Percentiles rank a stretch among this genome's conserved stretches.
These are phyloP conservation scores for Pinctada fucata DNA, from an alignment of 2,888 invertebrate genomes.

Conservation along the genomic window DNA sequence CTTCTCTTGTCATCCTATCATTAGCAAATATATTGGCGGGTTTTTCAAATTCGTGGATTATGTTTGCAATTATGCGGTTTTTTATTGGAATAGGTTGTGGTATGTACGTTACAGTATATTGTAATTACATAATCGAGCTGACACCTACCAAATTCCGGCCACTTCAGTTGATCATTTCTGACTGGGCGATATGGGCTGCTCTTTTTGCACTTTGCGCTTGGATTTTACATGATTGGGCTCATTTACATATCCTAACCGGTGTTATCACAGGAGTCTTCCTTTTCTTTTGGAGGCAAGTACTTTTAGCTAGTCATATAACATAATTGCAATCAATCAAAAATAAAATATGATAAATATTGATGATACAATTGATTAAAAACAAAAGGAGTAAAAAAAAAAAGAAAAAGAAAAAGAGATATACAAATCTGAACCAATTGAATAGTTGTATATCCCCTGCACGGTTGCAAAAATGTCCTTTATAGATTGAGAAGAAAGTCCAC, in stretches of 20 bases:
- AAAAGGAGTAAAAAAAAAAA: too few relatives aligned
- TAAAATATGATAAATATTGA: too few relatives aligned
- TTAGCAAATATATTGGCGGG: slow-evolving; percentile 49
- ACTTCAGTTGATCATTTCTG: slow-evolving; percentile 32
- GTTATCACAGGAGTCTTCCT: slow-evolving; percentile 42
- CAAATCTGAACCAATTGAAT: too few relatives aligned
- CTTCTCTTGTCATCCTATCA: slow-evolving; percentile 37
- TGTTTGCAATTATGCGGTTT: slow-evolving; percentile 57
- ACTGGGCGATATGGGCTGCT: slow-evolving; percentile 42
- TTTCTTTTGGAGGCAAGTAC: slow-evolving; percentile 41
- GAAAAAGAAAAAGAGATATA: too few relatives aligned
- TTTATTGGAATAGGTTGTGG: slow-evolving; percentile 48
- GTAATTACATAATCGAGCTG: slow-evolving; percentile 48
- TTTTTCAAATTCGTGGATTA: slow-evolving; percentile 58
- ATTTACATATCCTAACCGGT: slow-evolving; percentile 50
- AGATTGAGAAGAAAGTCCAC: too few relatives aligned
- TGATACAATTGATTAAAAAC: too few relatives aligned
- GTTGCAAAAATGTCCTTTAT: too few relatives aligned
- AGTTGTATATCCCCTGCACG: too few relatives aligned
- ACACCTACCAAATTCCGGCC: slow-evolving; percentile 37
- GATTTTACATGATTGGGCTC: slow-evolving; percentile 48
- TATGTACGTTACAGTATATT: slow-evolving; percentile 18
- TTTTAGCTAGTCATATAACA: too few relatives aligned
- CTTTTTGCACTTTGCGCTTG: slow-evolving; percentile 40
- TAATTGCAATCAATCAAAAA: too few relatives aligned